Base-by-base conservation (phyloP, 2,113 vertebrate genomes). In the Brachyistius frenatus region DNA sequence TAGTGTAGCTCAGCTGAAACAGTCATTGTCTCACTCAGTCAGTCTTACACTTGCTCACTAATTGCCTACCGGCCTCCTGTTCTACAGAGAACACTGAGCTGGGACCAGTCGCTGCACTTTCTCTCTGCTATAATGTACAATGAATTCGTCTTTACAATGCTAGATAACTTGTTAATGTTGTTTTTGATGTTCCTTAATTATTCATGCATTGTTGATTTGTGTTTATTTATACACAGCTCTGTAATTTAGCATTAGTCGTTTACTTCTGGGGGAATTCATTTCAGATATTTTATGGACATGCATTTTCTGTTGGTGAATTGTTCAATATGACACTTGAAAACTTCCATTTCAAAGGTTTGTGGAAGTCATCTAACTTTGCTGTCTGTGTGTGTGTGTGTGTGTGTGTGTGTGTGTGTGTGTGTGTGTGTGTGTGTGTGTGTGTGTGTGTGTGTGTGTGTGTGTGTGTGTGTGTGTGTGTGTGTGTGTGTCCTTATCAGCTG, bases 401-500 rank as follows among this genome's bases (percentile, higher is more conserved):
- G 23, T 23, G 23, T 23, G 23, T 23, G 23, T 23, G 23, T 23
- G 23, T 23, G 23, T 23, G 23, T 23, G 23, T 23, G 23, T 23
- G 23, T 23, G 23, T 23, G 23, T 23, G 23, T 23, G 23, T 23
- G 23, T 23, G 23, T 23, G 23, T 23, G 23, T 23, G 23, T 23
- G 23, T 23, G 23, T 23, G 23, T 23, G 23, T 23, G 23, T 23
- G 23, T 23, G 23, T 23, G 23, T 23, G 23, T 23, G 23, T 23
- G 23, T 23, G 23, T 23, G 23, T 23, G 23, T 23, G 23, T 50
- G 58, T 60, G 61, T 41, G 63, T 54, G 65, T 70, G 30, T 74
- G 54, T 41, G n/a, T 71, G 52, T 44, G 76, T 60, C 32, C 35
- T 73, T 37, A 61, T 81, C 76, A 61, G 64, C 46, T 52, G 69